A percentile compares a stretch with the other conserved stretches of the same genome.
Conservation (phyloP, 2,113 vertebrate species). For the Pogona vitticeps region DNA sequence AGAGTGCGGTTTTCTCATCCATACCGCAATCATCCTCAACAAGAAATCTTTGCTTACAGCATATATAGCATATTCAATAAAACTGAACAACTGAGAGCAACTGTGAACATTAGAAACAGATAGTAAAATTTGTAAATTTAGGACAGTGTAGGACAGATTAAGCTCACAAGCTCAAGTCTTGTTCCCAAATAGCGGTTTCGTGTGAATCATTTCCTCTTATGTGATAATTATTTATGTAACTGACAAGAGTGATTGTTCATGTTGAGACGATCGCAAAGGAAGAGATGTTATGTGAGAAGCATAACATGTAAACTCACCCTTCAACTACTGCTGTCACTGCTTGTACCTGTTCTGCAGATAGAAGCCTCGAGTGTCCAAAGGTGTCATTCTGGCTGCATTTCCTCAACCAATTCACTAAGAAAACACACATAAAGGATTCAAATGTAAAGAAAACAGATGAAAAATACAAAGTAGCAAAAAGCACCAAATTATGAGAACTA, state of each 20-base stretch:
- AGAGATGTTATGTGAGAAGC: not conserved
- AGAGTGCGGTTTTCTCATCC: not conserved
- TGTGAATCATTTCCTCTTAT: not conserved
- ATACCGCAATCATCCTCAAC: too few species aligned
- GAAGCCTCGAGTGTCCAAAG: not conserved
- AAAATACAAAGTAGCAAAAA: not conserved
- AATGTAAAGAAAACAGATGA: not conserved
- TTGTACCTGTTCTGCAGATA: constrained; percentile 14
- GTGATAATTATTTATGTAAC: not conserved
- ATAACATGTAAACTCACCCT: constrained; percentile 5
- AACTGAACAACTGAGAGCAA: not conserved
- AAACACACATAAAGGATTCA: not conserved
- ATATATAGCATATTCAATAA: not conserved
- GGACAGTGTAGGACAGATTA: too few species aligned
- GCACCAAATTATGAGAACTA: not conserved
- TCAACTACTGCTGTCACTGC: constrained; percentile 26
- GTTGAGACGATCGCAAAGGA: not conserved
- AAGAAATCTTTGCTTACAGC: too few species aligned
- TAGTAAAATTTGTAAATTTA: not conserved
- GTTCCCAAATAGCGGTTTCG: too few species aligned
- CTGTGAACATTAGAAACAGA: not conserved
- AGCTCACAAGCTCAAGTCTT: too few species aligned
- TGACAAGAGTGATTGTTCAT: not conserved
- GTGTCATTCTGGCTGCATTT: constrained; percentile 16
- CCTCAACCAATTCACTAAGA: constrained; percentile 2